Conservation (phyloP, 2,113 vertebrate genomes). For the Strix aluco region DNA sequence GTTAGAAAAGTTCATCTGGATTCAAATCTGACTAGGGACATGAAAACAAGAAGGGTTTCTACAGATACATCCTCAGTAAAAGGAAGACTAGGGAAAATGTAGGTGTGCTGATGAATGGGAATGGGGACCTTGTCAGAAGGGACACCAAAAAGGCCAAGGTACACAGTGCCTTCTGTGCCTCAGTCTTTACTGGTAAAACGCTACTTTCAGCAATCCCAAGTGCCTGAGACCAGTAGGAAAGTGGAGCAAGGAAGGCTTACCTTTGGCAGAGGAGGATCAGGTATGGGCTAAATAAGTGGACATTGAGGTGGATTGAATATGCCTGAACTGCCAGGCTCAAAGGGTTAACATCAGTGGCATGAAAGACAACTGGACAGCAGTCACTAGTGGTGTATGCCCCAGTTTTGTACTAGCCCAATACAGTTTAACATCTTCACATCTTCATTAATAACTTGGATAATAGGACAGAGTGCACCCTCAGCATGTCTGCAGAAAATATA, state of each 20-base stretch:
- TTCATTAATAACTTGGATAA: background rate
- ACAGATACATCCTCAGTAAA: background rate
- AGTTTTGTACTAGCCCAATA: background rate
- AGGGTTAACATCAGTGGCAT: background rate
- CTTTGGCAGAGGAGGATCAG: background rate
- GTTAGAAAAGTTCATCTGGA: background rate
- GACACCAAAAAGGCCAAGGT: background rate
- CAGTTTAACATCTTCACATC: background rate
- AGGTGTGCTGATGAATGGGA: background rate
- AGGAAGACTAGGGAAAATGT: background rate
- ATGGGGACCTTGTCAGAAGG: background rate
- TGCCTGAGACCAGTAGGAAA: background rate
- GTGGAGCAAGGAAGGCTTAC: background rate
- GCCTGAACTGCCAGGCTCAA: background rate
- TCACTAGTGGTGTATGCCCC: background rate
- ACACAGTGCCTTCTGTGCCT: background rate
- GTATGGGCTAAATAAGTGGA: background rate
- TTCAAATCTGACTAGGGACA: background rate
- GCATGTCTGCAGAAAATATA: background rate
- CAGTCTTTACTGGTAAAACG: background rate
- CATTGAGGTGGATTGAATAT: background rate
- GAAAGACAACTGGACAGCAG: background rate
- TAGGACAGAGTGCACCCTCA: background rate
- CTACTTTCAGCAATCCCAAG: background rate
- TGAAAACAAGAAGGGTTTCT: background rate